A percentile compares a stretch with the other conserved stretches of the same genome.
phyloP scores from a whole-genome alignment of 2,888 invertebrate genomes.

The Hololepta plana region DNA sequence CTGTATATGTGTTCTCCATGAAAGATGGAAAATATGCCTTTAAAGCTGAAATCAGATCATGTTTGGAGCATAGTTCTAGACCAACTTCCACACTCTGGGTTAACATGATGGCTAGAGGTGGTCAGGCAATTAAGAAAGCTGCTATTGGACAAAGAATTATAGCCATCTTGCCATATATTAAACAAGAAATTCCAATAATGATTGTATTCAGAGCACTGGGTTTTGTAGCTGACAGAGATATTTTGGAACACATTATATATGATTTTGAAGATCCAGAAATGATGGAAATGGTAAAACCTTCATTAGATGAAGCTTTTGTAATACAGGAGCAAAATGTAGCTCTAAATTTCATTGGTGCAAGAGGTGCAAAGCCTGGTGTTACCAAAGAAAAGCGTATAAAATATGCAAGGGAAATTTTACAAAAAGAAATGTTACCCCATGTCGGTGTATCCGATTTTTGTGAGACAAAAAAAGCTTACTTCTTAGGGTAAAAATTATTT shows the following conservation, averaged over 20 bases:
- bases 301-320: slow-evolving; percentile 97
- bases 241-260: slow-evolving; percentile 98
- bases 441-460: slow-evolving; percentile 99
- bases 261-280: slow-evolving; percentile 99
- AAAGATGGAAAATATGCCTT: slow-evolving; percentile 99
- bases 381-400: slow-evolving; percentile 98
- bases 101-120: slow-evolving; percentile 98
- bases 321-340: slow-evolving; percentile 99
- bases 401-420: slow-evolving; percentile 97
- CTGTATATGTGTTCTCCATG: slow-evolving; percentile 99
- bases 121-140: slow-evolving; percentile 95
- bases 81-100: slow-evolving; percentile 98
- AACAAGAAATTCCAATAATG: slow-evolving; percentile 99
- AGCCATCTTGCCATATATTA: slow-evolving; percentile 95
- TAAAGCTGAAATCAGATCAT: slow-evolving; percentile 95
- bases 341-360: slow-evolving; percentile 93
- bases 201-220: slow-evolving; percentile 92
- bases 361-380: slow-evolving; percentile 95
- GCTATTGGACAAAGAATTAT: slow-evolving; percentile 98
- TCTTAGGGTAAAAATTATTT: slow-evolving; percentile 45
- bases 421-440: slow-evolving; percentile 99
- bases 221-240: slow-evolving; percentile 98
- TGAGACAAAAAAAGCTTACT: slow-evolving; percentile 99
- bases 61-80: slow-evolving; percentile 78
- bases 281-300: slow-evolving; percentile 99